Percentiles rank a stretch among this genome's conserved stretches.
These are phyloP conservation scores for Agrilus mali DNA, from an alignment of 2,888 invertebrate species.

Conservation along the genomic window DNA sequence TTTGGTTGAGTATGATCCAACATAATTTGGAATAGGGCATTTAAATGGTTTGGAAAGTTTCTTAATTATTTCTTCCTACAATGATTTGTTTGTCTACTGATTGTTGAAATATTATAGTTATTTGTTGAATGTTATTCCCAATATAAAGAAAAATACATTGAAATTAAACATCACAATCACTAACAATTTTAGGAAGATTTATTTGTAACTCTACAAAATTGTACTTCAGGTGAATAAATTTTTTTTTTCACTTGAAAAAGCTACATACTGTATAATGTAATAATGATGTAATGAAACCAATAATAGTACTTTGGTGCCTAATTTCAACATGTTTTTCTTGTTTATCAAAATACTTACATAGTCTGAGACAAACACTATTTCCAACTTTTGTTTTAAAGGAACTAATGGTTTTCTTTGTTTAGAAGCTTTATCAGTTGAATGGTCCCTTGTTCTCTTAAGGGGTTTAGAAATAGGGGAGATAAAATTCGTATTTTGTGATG, in stretches of 20 bases:
- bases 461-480: slow-evolving; percentile 12
- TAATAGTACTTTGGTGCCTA: too few species aligned
- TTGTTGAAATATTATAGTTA: too few species aligned
- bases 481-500: slow-evolving; percentile 39
- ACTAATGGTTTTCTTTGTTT: slow-evolving; percentile 30
- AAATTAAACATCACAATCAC: too few species aligned
- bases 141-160: too few species aligned
- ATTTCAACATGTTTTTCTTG: too few species aligned
- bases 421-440: slow-evolving; percentile 30
- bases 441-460: slow-evolving; percentile 22
- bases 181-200: too few species aligned
- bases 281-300: too few species aligned
- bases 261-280: too few species aligned
- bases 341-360: slow-evolving; percentile 14
- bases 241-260: too few species aligned
- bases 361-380: slow-evolving; percentile 6
- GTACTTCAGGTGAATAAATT: too few species aligned
- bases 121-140: too few species aligned
- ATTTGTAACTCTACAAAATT: too few species aligned
- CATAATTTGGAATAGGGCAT: slow-evolving; percentile 85
- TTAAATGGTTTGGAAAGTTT: slow-evolving; percentile 78
- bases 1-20: slow-evolving; percentile 54
- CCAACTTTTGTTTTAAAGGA: slow-evolving; percentile 12
- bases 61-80: slow-evolving; percentile 67
- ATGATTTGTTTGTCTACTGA: not conserved